Evolutionary conservation across 2,888 invertebrate species (phyloP).

Genomic region (Pterostichus madidus): DNA sequence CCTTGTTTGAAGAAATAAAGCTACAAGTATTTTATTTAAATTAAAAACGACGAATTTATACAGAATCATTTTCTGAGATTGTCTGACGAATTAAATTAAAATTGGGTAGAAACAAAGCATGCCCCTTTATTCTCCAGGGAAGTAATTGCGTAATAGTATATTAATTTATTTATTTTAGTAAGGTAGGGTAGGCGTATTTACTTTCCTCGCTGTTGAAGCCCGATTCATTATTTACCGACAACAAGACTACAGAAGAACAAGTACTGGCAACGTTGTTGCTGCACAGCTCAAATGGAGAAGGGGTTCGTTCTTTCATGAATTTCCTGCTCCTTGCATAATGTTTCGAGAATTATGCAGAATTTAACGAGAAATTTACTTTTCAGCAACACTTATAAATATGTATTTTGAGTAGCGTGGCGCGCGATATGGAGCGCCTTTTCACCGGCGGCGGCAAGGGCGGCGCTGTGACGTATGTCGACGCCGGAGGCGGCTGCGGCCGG

Average conservation of each 20-base stretch:
- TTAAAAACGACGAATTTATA: too few species aligned
- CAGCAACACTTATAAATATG: constrained; percentile 66
- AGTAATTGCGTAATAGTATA: background rate
- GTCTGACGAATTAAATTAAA: too few species aligned
- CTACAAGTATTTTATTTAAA: too few species aligned
- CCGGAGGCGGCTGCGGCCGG: constrained; percentile 6
- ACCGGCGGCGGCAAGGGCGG: background rate
- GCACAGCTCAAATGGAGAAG: background rate
- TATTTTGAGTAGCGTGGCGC: constrained; percentile 43
- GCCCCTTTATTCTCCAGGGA: too few species aligned
- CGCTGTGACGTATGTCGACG: constrained; percentile 15
- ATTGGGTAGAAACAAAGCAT: too few species aligned
- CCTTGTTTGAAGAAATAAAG: too few species aligned
- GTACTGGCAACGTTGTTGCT: background rate
- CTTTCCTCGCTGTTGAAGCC: background rate
- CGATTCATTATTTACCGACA: constrained; percentile 8
- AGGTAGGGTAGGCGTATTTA: background rate
- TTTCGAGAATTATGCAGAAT: constrained; percentile 62
- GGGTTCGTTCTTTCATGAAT: background rate
- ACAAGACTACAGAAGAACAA: background rate
- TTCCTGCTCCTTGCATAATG: constrained; percentile 49
- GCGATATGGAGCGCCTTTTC: background rate
- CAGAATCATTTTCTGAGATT: too few species aligned
- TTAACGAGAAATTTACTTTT: constrained; percentile 65
- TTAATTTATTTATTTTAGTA: constrained; percentile 11